These are phyloP conservation scores for Pseudopleuronectes americanus DNA, from an alignment of 2,797 vertebrate species.

Conservation along the genomic window DNA sequence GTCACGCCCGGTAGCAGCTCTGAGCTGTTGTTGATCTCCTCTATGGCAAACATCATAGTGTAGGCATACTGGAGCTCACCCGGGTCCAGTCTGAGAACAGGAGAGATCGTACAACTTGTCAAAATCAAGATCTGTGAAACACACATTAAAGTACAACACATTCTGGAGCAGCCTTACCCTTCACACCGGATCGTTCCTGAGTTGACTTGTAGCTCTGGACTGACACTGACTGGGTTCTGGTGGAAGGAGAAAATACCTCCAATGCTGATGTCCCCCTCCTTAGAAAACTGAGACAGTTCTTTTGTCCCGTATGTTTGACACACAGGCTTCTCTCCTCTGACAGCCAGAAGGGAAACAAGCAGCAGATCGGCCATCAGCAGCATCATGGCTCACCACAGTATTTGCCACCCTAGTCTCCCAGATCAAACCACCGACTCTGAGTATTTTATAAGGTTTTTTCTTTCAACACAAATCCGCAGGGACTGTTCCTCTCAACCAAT, in stretches of 20 bases:
- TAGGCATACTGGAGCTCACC: constrained; percentile 84
- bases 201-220: constrained; percentile 68
- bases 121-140: not conserved
- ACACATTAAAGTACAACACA: not conserved
- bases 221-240: constrained; percentile 76
- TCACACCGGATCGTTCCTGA: constrained; percentile 79
- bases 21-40: constrained; percentile 85
- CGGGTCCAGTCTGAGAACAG: constrained; percentile 75
- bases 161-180: constrained; percentile 72
- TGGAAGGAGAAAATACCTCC: constrained; percentile 87
- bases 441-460: constrained; percentile 59
- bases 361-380: constrained; percentile 64
- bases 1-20: constrained; percentile 77
- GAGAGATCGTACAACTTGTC: not conserved
- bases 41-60: constrained; percentile 86
- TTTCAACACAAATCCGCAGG: constrained; percentile 27
- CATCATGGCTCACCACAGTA: constrained; percentile 60
- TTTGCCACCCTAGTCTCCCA: constrained; percentile 19
- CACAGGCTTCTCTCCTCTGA: constrained; percentile 56
- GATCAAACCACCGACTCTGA: constrained; percentile 4
- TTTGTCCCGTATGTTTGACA: constrained; percentile 79
- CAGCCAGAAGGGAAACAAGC: constrained; percentile 59
- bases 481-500: constrained; percentile 55
- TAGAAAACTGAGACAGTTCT: constrained; percentile 81
- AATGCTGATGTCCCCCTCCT: constrained; percentile 82